Percentiles rank a stretch among this genome's conserved stretches.
These are phyloP conservation scores for Dicyrtomina minuta DNA, from an alignment of 2,888 invertebrate species.

Conservation along the genomic window DNA sequence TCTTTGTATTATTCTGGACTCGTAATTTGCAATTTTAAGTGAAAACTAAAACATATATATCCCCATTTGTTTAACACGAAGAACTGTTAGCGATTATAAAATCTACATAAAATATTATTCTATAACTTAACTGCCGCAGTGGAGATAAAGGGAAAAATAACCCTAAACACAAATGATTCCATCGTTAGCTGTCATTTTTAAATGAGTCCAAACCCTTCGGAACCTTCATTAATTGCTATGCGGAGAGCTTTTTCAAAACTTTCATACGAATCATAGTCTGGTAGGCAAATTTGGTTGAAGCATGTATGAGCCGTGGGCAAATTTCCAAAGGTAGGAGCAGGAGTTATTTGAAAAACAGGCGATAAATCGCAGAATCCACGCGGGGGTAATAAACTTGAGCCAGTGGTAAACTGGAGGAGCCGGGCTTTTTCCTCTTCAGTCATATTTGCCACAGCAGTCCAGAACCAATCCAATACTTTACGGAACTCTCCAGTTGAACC, in stretches of 20 bases:
- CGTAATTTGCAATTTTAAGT: too few relatives aligned
- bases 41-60: too few relatives aligned
- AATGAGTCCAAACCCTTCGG: slow-evolving; percentile 86
- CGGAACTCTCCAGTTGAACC: slow-evolving; percentile 72
- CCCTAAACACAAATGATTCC: too few relatives aligned
- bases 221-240: slow-evolving; percentile 91
- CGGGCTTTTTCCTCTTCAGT: slow-evolving; percentile 90
- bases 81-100: too few relatives aligned
- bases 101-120: too few relatives aligned
- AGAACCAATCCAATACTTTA: slow-evolving; percentile 84
- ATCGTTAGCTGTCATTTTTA: slow-evolving; percentile 54
- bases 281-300: slow-evolving; percentile 92
- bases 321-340: slow-evolving; percentile 84
- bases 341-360: slow-evolving; percentile 89
- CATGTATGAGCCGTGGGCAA: slow-evolving; percentile 92
- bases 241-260: slow-evolving; percentile 86
- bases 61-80: too few relatives aligned
- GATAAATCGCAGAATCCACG: slow-evolving; percentile 87
- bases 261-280: slow-evolving; percentile 91
- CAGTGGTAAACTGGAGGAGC: slow-evolving; percentile 85
- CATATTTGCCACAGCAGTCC: slow-evolving; percentile 85
- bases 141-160: too few relatives aligned
- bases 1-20: too few relatives aligned
- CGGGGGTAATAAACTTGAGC: slow-evolving; percentile 78
- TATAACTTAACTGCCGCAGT: too few relatives aligned